Percentiles rank a stretch among this genome's conserved stretches.
These are phyloP conservation scores for Clarias batrachus DNA, from an alignment of 2,113 vertebrate species.

Conservation along the genomic window DNA sequence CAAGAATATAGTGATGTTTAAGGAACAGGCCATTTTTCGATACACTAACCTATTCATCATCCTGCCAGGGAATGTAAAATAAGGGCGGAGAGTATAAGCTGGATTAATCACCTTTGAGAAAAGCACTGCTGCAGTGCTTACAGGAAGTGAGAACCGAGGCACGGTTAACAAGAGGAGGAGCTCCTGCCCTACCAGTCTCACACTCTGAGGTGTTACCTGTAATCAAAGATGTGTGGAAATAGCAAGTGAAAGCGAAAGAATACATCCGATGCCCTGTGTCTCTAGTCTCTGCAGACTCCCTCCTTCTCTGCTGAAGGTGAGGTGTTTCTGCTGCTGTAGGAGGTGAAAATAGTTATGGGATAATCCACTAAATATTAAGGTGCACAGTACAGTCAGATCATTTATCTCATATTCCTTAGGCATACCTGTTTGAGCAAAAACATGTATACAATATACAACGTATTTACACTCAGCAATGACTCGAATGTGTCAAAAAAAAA, in stretches of 20 bases:
- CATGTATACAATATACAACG: background rate
- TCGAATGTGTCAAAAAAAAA: background rate
- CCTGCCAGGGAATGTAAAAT: constrained; percentile 9
- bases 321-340: background rate
- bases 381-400: background rate
- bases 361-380: background rate
- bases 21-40: background rate
- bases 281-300: constrained; percentile 6
- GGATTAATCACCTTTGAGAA: constrained; percentile 39
- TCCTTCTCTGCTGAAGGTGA: constrained; percentile 17
- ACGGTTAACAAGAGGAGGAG: constrained; percentile 34
- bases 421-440: background rate
- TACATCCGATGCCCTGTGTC: background rate
- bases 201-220: constrained; percentile 61
- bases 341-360: background rate
- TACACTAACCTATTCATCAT: constrained; percentile 33
- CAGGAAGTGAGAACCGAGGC: constrained; percentile 55
- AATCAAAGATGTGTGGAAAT: constrained; percentile 59
- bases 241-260: constrained; percentile 58
- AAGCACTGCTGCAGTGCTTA: constrained; percentile 27
- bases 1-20: background rate
- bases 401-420: background rate
- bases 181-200: constrained; percentile 47
- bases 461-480: background rate
- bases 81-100: constrained; percentile 1